Evolutionary conservation across 2,888 invertebrate species (phyloP).

Genomic region (Iselma pallidipennis): DNA sequence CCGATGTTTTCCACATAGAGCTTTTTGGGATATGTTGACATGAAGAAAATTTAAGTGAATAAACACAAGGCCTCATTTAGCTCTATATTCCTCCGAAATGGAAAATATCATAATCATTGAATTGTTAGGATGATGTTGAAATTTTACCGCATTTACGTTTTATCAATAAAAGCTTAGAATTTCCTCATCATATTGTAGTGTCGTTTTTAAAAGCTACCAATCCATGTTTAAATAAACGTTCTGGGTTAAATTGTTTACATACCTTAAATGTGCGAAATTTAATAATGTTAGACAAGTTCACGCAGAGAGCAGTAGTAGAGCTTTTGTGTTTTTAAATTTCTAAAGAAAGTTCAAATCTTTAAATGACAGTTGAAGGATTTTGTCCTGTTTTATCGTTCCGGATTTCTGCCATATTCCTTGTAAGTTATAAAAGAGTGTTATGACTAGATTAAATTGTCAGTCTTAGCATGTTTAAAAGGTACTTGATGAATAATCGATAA

Average conservation of each 20-base stretch:
- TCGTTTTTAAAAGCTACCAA: neutral
- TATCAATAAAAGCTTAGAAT: constrained; percentile 8
- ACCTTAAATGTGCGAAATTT: constrained; percentile 10
- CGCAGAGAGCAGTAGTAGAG: no score
- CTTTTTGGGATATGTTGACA: constrained; percentile 24
- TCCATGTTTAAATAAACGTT: constrained; percentile 4
- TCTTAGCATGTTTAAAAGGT: neutral
- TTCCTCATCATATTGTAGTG: constrained; percentile 6
- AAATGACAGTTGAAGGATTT: no score
- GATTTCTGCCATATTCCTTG: no score
- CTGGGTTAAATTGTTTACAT: constrained; percentile 12
- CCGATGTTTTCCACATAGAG: constrained; percentile 10
- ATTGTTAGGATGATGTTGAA: no score
- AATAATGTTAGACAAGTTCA: constrained; percentile 13
- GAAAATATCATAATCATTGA: neutral
- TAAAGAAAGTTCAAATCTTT: no score
- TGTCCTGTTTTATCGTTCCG: no score
- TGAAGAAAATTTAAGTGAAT: neutral
- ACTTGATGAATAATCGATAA: constrained; percentile 20
- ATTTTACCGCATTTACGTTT: no score
- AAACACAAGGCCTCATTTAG: constrained; percentile 24
- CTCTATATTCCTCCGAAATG: constrained; percentile 5
- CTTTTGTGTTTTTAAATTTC: no score
- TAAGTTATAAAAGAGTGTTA: no score
- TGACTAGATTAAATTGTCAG: neutral